A percentile compares a stretch with the other conserved stretches of the same genome.
Evolutionary conservation across 2,113 vertebrate species (phyloP).

Genomic region (Rhinopithecus roxellana): DNA sequence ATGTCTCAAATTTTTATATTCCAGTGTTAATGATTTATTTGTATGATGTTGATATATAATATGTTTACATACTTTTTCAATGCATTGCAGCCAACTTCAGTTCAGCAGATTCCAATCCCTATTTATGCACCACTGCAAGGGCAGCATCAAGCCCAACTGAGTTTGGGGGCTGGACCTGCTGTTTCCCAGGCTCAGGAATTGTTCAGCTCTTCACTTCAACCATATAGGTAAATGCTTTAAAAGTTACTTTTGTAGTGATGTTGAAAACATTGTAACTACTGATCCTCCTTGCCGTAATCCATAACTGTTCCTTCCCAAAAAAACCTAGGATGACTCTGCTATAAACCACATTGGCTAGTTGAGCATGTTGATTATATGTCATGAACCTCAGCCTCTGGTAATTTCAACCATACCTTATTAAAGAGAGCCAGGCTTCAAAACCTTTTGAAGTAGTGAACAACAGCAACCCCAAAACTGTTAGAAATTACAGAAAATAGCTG

Average conservation of each 20-base stretch:
- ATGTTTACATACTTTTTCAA: neutral
- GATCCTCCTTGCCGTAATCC: neutral
- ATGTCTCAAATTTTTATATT: neutral
- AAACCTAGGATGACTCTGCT: neutral
- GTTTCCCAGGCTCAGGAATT: constrained; percentile 97
- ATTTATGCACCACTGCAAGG: constrained; percentile 97
- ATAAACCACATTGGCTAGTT: neutral
- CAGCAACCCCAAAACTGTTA: neutral
- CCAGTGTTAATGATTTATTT: neutral
- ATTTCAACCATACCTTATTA: neutral
- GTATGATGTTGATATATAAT: neutral
- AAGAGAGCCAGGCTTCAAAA: neutral
- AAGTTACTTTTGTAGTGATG: neutral
- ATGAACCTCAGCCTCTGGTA: neutral
- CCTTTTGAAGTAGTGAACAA: neutral
- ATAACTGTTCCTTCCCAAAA: fast-evolving
- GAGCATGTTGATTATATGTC: neutral
- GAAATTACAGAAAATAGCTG: neutral
- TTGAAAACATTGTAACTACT: neutral
- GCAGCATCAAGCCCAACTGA: constrained; percentile 92
- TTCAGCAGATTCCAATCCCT: constrained; percentile 97
- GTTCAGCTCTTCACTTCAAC: constrained; percentile 95
- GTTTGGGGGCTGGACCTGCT: constrained; percentile 91
- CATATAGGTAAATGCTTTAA: constrained; percentile 90
- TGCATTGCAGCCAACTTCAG: constrained; percentile 88